A percentile compares a stretch with the other conserved stretches of the same genome.
These are phyloP conservation scores for Drosophila sucinea DNA, from an alignment of 1,140 invertebrate species.

Conservation along the genomic window DNA sequence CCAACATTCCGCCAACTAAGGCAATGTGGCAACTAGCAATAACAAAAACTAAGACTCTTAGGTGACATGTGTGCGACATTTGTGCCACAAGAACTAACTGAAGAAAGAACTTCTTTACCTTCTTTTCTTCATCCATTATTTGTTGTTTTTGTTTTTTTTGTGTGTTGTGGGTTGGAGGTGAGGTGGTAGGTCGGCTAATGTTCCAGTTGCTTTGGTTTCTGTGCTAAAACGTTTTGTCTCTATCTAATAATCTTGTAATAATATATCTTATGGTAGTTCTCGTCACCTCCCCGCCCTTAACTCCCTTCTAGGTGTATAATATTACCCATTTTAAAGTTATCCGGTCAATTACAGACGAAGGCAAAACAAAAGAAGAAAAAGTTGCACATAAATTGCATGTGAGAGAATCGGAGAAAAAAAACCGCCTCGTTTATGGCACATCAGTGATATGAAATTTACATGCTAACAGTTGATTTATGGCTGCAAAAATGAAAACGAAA, in stretches of 20 bases:
- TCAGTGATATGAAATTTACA: conserved; percentile 53
- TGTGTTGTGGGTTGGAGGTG: background rate
- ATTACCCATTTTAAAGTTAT: conserved; percentile 57
- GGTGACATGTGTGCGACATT: conserved; percentile 75
- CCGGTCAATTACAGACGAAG: conserved; percentile 33
- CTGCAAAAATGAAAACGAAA: background rate
- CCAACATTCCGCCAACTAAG: conserved; percentile 73
- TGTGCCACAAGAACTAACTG: conserved; percentile 58
- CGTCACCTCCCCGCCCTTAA: background rate
- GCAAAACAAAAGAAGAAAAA: conserved; percentile 28
- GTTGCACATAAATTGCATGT: conserved; percentile 46
- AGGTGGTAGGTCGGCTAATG: conserved; percentile 59
- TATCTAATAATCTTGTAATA: conserved; percentile 77
- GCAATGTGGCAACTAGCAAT: conserved; percentile 55
- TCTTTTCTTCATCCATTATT: conserved; percentile 3
- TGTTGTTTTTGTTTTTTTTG: background rate
- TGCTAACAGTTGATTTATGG: conserved; percentile 15
- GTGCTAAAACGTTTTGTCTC: conserved; percentile 76
- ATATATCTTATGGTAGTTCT: conserved; percentile 48
- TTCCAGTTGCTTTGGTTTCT: conserved; percentile 82
- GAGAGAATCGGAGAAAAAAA: conserved; percentile 1
- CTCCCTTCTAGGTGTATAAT: conserved; percentile 26
- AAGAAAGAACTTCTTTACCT: conserved; percentile 26
- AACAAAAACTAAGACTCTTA: conserved; percentile 33
- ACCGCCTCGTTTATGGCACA: conserved; percentile 49